These are phyloP conservation scores for Rhipidura dahli DNA, from an alignment of 2,113 vertebrate genomes.

Conservation along the genomic window DNA sequence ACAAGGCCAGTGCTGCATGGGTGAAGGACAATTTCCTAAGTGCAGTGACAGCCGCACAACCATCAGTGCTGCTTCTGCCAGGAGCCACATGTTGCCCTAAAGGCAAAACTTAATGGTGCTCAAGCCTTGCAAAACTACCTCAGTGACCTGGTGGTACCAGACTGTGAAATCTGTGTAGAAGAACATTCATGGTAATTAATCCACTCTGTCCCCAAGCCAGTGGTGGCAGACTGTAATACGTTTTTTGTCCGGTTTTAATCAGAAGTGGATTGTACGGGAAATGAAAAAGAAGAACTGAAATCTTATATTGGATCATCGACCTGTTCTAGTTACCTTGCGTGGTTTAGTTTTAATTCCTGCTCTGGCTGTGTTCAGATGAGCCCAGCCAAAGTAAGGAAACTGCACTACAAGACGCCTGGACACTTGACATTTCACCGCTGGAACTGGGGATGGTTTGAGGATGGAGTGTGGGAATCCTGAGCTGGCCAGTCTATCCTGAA, in stretches of 20 bases:
- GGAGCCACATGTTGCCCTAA: rapidly evolving
- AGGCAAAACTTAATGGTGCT: background rate
- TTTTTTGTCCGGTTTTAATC: background rate
- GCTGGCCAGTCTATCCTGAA: background rate
- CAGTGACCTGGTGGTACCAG: background rate
- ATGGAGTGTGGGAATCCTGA: background rate
- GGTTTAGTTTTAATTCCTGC: background rate
- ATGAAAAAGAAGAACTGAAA: background rate
- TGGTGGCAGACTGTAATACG: background rate
- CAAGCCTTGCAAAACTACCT: background rate
- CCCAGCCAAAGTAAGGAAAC: background rate
- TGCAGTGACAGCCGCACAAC: background rate
- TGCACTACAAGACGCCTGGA: background rate
- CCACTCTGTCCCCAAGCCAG: background rate
- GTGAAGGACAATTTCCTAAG: background rate
- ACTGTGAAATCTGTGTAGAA: background rate
- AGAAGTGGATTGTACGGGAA: background rate
- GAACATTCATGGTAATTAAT: background rate
- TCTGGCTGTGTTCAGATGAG: background rate
- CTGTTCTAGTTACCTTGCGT: background rate
- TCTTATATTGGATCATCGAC: background rate
- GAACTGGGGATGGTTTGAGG: background rate
- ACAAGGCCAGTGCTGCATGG: background rate
- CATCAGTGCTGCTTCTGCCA: background rate
- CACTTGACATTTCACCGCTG: background rate